Evolutionary conservation across 92 coral and sea anemone genomes (phyloP), one percentile per base, ranked within the genome.

Genomic region (Actinostola sp.): DNA sequence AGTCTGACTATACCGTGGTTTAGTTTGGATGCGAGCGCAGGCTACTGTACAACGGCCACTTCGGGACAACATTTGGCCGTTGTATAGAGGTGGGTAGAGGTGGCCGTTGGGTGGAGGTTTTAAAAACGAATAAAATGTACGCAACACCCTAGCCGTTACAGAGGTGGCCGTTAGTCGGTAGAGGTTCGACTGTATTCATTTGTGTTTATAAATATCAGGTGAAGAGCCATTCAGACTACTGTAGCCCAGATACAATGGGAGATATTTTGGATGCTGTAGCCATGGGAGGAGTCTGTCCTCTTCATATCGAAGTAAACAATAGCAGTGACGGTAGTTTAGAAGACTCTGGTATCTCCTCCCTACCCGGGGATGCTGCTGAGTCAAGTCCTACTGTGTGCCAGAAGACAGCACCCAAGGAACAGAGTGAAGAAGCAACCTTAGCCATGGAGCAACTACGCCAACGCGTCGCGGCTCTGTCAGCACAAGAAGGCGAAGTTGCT

Each of bases 171-270:
- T n/a, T n/a, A n/a, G n/a, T n/a, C n/a, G n/a, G n/a, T n/a, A n/a
- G n/a, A n/a, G n/a, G n/a, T n/a, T n/a, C n/a, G n/a, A n/a, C n/a
- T n/a, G n/a, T n/a, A n/a, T n/a, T n/a, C n/a, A n/a, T n/a, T n/a
- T n/a, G n/a, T n/a, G n/a, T n/a, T n/a, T n/a, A n/a, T n/a, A n/a
- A n/a, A 33, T 46, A 54, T 43, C 51, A 88, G 93, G 65, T 88
- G 3, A 60, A 75, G 42, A 83, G 86, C 9, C 97, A 92, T 65
- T 27, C 70, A 32, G 94, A 92, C 76, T 92, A 92, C 70, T 79
- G 92, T 31, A 63, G 63, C 16, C 88, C 94, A 0, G 86, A 86
- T 19, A 86, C 67, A 30, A 87, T 92, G 67, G 62, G 49, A 45
- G 35, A 32, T 23, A 70, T 89, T 20, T 77, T 92, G 9, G 69